These are phyloP conservation scores for Bettongia penicillata DNA, from an alignment of 2,113 vertebrate species.

Conservation along the genomic window DNA sequence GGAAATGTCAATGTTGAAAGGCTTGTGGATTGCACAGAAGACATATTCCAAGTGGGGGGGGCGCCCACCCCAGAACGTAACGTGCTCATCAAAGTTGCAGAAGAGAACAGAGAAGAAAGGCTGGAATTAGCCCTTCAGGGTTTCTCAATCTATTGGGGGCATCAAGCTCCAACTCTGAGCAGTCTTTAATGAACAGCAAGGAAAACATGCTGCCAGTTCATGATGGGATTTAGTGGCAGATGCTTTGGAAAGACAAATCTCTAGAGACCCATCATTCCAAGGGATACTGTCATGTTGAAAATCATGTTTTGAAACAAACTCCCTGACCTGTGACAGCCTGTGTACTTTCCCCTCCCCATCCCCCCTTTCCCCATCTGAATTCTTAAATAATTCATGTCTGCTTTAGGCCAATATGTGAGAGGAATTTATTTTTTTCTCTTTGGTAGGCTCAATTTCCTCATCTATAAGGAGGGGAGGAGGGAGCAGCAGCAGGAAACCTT, in stretches of 20 bases:
- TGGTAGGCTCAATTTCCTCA: not conserved
- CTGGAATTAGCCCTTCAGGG: conserved; percentile 72
- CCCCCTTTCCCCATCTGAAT: not conserved
- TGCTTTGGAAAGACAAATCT: conserved; percentile 36
- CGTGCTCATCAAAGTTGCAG: conserved; percentile 55
- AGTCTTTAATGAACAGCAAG: conserved; percentile 74
- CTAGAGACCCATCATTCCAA: conserved; percentile 60
- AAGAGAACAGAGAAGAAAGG: conserved; percentile 65
- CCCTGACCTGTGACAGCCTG: conserved; percentile 41
- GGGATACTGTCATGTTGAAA: conserved; percentile 62
- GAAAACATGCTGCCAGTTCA: conserved; percentile 61
- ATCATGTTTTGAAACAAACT: conserved; percentile 44
- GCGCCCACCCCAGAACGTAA: conserved; percentile 38
- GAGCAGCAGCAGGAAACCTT: not conserved
- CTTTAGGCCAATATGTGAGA: not conserved
- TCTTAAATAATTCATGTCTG: not conserved
- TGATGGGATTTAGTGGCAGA: conserved; percentile 67
- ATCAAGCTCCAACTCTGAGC: conserved; percentile 61
- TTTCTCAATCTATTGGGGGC: conserved; percentile 53
- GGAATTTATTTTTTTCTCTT: conserved; percentile 9
- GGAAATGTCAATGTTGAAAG: conserved; percentile 59
- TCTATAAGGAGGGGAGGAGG: not conserved
- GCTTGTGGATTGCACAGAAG: conserved; percentile 52
- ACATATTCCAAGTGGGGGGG: conserved; percentile 66
- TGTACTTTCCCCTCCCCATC: not conserved